Conservation (phyloP, 2,797 vertebrate genomes). For the Microchirus variegatus region DNA sequence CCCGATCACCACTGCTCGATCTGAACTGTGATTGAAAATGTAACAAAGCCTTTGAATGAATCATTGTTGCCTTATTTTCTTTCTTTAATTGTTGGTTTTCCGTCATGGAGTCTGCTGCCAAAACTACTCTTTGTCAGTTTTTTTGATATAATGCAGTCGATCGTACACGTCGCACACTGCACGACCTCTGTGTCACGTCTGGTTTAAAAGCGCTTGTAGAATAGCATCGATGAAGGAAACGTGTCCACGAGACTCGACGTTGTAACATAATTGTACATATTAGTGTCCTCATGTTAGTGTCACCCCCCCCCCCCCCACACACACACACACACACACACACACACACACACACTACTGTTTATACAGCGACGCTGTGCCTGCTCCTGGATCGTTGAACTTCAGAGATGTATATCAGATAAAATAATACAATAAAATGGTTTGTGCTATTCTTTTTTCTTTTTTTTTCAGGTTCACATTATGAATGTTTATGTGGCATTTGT, state of each 20-base stretch:
- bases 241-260: slow-evolving; percentile 62
- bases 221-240: slow-evolving; percentile 39
- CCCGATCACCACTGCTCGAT: slow-evolving; percentile 5
- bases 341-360: slow-evolving; percentile 39
- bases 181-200: slow-evolving; percentile 44
- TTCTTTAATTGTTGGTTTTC: slow-evolving; percentile 39
- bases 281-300: slow-evolving; percentile 51
- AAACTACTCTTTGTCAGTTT: slow-evolving; percentile 46
- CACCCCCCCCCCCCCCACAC: too few relatives aligned
- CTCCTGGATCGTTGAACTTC: slow-evolving; percentile 60
- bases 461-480: slow-evolving; percentile 59
- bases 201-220: slow-evolving; percentile 56
- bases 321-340: too few relatives aligned
- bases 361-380: slow-evolving; percentile 43
- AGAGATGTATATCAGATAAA: slow-evolving; percentile 54
- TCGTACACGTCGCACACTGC: slow-evolving; percentile 45
- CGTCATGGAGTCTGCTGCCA: slow-evolving; percentile 63
- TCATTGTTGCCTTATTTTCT: slow-evolving; percentile 77
- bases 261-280: slow-evolving; percentile 78
- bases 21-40: slow-evolving; percentile 44
- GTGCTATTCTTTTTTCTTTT: slow-evolving; percentile 44
- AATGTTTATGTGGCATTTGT: slow-evolving; percentile 80
- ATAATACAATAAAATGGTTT: slow-evolving; percentile 50
- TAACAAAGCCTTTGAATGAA: slow-evolving; percentile 60
- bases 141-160: slow-evolving; percentile 42